Evolutionary conservation across 1,140 invertebrate genomes (phyloP), one percentile per base, ranked within the genome.

Genomic region (Meloidogyne floridensis): DNA sequence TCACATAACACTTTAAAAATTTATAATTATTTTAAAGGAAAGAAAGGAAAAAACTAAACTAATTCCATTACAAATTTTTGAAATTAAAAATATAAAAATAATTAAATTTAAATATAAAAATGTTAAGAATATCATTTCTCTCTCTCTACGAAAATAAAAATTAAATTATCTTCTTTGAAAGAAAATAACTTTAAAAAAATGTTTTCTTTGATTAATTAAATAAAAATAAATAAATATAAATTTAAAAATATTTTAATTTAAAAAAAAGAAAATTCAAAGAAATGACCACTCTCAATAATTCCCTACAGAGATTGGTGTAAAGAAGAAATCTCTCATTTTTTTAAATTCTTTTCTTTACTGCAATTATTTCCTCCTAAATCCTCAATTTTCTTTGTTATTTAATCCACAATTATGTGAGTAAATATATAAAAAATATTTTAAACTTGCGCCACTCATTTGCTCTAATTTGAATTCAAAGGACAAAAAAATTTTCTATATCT

Each of bases 1-100:
- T 84, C 82, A 65, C 83, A 84, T 71, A 84, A 69, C 42, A 73
- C 42, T 47, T 47, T 73, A 47, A 47, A 43, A 15, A 47, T 32
- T 47, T 7, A 18, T 47, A 72, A 72, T 13, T 72, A 13, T 13
- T 73, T 42, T 42, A 53, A 9, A 15, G 13, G 7, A 42, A 42
- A 5, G 6, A n/a, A 8, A 53, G 20, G 20, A 7, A 73, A 42
- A 73, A 43, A 15, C 5, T 18, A 47, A 73, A 47, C n/a, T 73
- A 18, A 18, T 71, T 71, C 69, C 32, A 18, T 18, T 18, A 32
- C n/a, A 71, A 71, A 9, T 18, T 71, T 18, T 18, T 18, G n/a
- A 0, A 71, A 71, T 71, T 6, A 18, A 18, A 32, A 71, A 32
- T 32, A 32, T 18, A 71, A 18, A 71, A 71, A 71, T 18, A 71